Base-by-base conservation (phyloP, 2,797 vertebrate species). In the Sitta carolinensis region DNA sequence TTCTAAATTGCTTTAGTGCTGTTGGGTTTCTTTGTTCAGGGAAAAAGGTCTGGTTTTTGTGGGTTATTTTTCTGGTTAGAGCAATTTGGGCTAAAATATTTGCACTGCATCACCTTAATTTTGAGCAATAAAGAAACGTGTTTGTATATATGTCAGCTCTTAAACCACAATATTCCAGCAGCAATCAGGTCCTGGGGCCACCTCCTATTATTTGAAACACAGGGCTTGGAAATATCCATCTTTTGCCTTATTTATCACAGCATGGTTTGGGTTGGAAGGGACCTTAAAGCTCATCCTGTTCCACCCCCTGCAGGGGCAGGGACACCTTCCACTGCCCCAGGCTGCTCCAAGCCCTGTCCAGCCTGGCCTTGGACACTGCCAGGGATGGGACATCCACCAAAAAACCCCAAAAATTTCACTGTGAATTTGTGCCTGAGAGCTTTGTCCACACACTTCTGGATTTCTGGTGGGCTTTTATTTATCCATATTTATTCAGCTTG, bases 321-420 rank as follows among this genome's bases (percentile, higher is more conserved):
- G 50, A 50, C 58, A 11, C 32, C 15, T 87, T 6, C 23, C 51
- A 21, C 51, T 21, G 0, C 16, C 45, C 51, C 51, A 58, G 51
- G 17, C 0, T 58, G 16, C 19, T 58, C 68, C 67, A 21, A 45
- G 11, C 38, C 45, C 54, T 0, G 0, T 36, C 45, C 45, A 75
- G 0, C 52, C 32, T 75, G 54, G 38, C 27, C 70, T 45, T 9
- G 54, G 12, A 0, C 32, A 27, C 18, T 84, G 0, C 25, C 52
- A 84, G 22, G 32, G 61, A 36, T 51, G 26, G 22, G 26, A 1
- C 2, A 32, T 0, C 27, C 45, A 19, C 32, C 51, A 42, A 43
- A 43, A 10, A 45, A 4, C 16, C 22, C 18, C 12, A 22, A 59
- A 22, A 51, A n/a, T 58, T 36, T 13, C 72, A 16, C 5, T 45